These are phyloP conservation scores for Monarcha castaneiventris DNA, from an alignment of 2,113 vertebrate genomes.

Conservation along the genomic window DNA sequence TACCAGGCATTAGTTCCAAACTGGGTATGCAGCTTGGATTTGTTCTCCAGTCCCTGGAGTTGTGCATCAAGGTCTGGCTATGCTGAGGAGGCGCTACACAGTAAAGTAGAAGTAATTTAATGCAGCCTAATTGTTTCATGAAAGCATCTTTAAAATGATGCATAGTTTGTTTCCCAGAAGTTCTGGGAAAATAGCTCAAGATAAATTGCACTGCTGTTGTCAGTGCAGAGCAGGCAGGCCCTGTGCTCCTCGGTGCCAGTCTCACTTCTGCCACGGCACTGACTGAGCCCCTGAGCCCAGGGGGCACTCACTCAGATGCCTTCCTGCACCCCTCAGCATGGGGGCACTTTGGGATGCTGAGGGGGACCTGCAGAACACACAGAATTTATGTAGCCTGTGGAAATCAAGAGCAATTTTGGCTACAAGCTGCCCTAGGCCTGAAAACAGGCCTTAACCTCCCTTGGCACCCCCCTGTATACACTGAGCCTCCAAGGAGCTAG, in stretches of 20 bases:
- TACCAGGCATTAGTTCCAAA: background rate
- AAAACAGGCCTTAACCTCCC: background rate
- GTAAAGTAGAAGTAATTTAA: background rate
- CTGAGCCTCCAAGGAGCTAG: background rate
- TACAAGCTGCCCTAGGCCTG: background rate
- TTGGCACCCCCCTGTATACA: accelerated
- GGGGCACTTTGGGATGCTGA: background rate
- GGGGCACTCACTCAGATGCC: accelerated
- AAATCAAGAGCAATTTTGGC: background rate
- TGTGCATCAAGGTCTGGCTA: background rate
- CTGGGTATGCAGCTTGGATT: background rate
- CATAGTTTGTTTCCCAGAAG: slow-evolving; percentile 9
- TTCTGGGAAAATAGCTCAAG: background rate
- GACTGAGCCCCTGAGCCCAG: accelerated
- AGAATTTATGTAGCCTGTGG: background rate
- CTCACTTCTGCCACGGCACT: accelerated
- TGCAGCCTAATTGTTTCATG: background rate
- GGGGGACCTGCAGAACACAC: background rate
- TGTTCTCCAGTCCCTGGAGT: background rate
- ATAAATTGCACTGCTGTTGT: background rate
- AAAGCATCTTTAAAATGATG: slow-evolving; percentile 23
- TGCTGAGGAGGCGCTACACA: background rate
- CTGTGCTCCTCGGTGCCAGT: accelerated
- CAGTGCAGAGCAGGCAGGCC: background rate
- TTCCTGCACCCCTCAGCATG: accelerated